Evolutionary conservation across 2,888 invertebrate species (phyloP), one percentile per base, ranked within the genome.

Genomic region (Dryobotodes eremita): DNA sequence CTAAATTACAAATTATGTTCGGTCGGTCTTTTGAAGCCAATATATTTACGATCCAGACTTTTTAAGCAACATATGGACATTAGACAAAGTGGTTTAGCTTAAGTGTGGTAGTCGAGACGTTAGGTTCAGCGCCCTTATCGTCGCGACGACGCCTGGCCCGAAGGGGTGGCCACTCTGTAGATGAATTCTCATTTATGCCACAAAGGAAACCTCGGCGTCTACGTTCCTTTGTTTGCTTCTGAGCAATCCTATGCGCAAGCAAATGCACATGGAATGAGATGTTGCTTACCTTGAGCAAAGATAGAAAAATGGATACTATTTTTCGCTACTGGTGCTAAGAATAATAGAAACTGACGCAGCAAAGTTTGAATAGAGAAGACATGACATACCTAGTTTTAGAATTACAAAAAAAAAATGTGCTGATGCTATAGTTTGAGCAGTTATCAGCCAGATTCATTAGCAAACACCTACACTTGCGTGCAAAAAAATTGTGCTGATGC

Each of bases 121-220:
- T 74, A 86, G 83, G 91, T 90, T 91, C 91, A 86, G 80, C 84
- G 89, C 88, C 89, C 92, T 87, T 71, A 75, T 74, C 83, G 91
- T 78, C 91, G 84, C 85, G 92, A 88, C 91, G 79, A 88, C 91
- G 79, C 77, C 65, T 75, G 76, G 62, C 70, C 65, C 62, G 84
- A 55, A 80, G 74, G 84, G 89, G 85, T 84, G 68, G 80, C 79
- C 79, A 80, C 83, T 84, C 89, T 48, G 73, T 76, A 53, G 70
- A 84, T 75, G 79, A 79, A 85, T 79, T 85, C 82, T 84, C 86
- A 86, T 85, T 88, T 85, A 82, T 83, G 68, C 80, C 71, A 79
- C 80, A 82, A 80, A 83, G 69, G 62, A 79, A 82, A 83, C 82
- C 83, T 66, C 86, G 75, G 74, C 72, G 80, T 75, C 77, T 83